Base-by-base conservation (phyloP, 2,888 invertebrate genomes). In the Boloria selene region DNA sequence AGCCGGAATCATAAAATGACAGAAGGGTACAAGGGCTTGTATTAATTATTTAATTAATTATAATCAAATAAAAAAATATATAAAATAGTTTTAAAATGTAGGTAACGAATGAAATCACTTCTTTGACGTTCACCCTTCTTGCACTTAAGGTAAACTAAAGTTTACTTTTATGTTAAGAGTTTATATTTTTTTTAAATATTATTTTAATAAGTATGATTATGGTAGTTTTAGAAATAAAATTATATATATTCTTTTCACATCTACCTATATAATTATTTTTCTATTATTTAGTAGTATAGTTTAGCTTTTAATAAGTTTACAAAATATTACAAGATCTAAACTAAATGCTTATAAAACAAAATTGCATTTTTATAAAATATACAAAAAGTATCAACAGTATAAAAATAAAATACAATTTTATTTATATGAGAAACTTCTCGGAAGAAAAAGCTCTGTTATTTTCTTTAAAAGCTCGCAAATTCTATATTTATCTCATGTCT, bases 71-170 rank as follows among this genome's bases (percentile, higher is more conserved):
- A 47, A 16, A 14, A 47, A 13, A n/a, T 45, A 47, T 5, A 47
- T n/a, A 13, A 16, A 16, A 10, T 26, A n/a, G 13, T 53, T 31
- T 31, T 53, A 26, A 14, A 13, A 53, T 22, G 10, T 31, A 22
- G 22, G 22, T 2, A 38, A 59, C 13, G 31, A 18, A 51, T 7
- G 53, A 4, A 14, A 31, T 13, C 4, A 13, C 31, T 59, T 59
- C 49, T 49, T 59, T 59, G 26, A 59, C 38, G 49, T 59, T 58
- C 59, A 49, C 59, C 59, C 59, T 59, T 49, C 59, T 59, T 49
- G 49, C 47, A 3, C 10, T 22, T 47, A 47, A 26, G 26, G 26
- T 47, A 45, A 22, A n/a, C 16, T 42, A 42, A 47, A 49, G 13
- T 58, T 31, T 47, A 45, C 31, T 31, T 17, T 17, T 10, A 3